A percentile compares a stretch with the other conserved stretches of the same genome.
Evolutionary conservation across 23 tunicate genomes (phyloP).

Genomic region (Diplosoma virens): DNA sequence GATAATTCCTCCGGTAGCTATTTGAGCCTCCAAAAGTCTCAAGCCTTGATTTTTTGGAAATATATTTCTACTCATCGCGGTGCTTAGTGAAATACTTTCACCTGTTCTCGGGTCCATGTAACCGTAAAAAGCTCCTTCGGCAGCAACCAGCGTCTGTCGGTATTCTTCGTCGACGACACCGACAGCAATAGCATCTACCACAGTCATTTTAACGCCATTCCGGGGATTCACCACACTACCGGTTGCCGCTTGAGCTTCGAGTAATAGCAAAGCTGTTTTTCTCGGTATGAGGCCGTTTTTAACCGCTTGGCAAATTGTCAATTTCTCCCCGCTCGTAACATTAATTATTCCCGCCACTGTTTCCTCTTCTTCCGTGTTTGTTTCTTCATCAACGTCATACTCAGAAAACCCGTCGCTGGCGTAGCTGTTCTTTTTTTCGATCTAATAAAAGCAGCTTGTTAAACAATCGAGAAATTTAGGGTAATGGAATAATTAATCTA

Average conservation of each 20-base stretch:
- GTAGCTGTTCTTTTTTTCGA: too few relatives aligned
- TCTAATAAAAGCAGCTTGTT: too few relatives aligned
- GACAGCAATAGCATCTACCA: conserved; percentile 53
- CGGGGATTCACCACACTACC: conserved; percentile 85
- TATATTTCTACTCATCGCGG: conserved; percentile 76
- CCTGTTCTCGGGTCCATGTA: conserved; percentile 81
- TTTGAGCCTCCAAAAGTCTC: conserved; percentile 87
- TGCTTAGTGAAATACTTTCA: conserved; percentile 59
- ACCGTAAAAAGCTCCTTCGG: conserved; percentile 94
- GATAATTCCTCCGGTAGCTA: conserved; percentile 90
- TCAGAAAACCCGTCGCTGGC: too few relatives aligned
- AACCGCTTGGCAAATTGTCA: conserved; percentile 84
- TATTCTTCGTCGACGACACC: conserved; percentile 67
- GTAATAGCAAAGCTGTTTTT: conserved; percentile 69
- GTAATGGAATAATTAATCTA: too few relatives aligned
- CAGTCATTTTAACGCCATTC: conserved; percentile 83
- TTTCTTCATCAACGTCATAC: background rate
- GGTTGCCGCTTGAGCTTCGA: conserved; percentile 96
- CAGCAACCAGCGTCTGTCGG: conserved; percentile 55
- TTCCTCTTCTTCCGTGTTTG: conserved; percentile 37
- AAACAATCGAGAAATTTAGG: too few relatives aligned
- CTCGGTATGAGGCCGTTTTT: conserved; percentile 81
- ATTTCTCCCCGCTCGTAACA: conserved; percentile 87
- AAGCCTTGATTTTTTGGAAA: conserved; percentile 84
- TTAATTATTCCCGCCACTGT: conserved; percentile 88